Evolutionary conservation across 2,113 vertebrate species (phyloP), one percentile per base, ranked within the genome.

Genomic region (Tautogolabrus adspersus): DNA sequence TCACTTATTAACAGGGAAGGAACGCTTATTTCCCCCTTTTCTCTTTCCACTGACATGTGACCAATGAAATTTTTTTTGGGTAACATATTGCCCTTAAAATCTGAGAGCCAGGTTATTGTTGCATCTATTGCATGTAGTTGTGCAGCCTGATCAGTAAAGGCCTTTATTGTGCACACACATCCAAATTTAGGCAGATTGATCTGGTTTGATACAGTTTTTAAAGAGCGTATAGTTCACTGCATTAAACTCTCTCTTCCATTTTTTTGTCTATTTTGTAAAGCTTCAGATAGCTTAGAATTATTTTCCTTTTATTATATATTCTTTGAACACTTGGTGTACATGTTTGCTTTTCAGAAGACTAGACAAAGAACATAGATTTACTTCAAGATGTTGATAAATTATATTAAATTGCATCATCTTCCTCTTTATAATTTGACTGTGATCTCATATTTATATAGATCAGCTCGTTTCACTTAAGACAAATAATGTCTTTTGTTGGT

Each of bases 111-210:
- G 37, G 16, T 18, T 40, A 19, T 56, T 34, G 18, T 47, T 55
- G 15, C 23, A 47, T 68, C 15, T 23, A 37, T 40, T 65, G 21
- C 10, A 13, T 52, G 40, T 9, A 57, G 8, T 49, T 69, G 57
- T 75, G 68, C 23, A 16, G 8, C 11, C 61, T 79, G 66, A 54
- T 12, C 70, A 73, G 49, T 34, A 0, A 62, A 60, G 83, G 81
- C 71, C 81, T 66, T 57, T 74, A 51, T 58, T 72, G 58, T 51
- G 40, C 67, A 13, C 59, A 3, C 6, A 16, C 30, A 34, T 34
- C 30, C 30, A 26, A 26, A 26, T 26, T 26, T 26, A 26, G 3
- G 30, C 30, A 34, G 30, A 6, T 34, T 34, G 15, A 66, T 65
- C 64, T 42, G 40, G 40, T 42, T 42, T 11, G 66, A 5, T 75